phyloP scores from a whole-genome alignment of 2,888 invertebrate genomes.

The Andrena bucephala region DNA sequence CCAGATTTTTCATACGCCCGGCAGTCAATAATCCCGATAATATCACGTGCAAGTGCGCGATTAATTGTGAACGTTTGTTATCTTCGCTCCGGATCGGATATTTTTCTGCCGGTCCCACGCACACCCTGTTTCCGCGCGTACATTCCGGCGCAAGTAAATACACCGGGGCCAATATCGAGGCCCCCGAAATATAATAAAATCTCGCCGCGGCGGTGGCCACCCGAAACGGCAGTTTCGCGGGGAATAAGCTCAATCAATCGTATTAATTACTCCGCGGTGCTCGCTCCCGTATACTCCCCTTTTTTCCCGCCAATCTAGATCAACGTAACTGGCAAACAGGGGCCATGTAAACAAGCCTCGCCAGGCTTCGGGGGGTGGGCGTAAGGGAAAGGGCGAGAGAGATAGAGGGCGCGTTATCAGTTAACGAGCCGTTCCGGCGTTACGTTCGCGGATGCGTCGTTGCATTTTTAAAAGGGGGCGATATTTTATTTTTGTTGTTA shows the following conservation, averaged over 20 bases:
- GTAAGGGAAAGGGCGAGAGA: background rate
- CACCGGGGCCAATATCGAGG: conserved; percentile 15
- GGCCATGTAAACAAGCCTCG: conserved; percentile 45
- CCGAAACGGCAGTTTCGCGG: conserved; percentile 43
- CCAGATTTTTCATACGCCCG: conserved; percentile 29
- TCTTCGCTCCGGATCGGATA: conserved; percentile 8
- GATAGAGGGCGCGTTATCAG: conserved; percentile 49
- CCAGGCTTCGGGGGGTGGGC: background rate
- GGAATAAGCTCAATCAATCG: conserved; percentile 50
- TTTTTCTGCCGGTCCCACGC: conserved; percentile 8
- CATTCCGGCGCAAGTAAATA: conserved; percentile 34
- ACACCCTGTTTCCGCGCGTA: background rate
- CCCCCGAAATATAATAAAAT: conserved; percentile 47
- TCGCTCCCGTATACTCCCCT: conserved; percentile 11
- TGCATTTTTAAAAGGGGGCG: conserved; percentile 57
- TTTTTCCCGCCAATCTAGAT: conserved; percentile 55
- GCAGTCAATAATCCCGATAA: conserved; percentile 44
- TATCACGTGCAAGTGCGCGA: conserved; percentile 36
- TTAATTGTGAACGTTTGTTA: conserved; percentile 38
- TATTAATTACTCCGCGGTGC: conserved; percentile 63
- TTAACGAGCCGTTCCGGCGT: conserved; percentile 62
- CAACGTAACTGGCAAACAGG: conserved; percentile 56
- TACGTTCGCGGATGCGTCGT: conserved; percentile 35
- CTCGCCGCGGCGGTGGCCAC: conserved; percentile 9
- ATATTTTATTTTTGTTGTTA: conserved; percentile 60